Base-by-base conservation (phyloP, 2,888 invertebrate species). In the Callinectes sapidus region DNA sequence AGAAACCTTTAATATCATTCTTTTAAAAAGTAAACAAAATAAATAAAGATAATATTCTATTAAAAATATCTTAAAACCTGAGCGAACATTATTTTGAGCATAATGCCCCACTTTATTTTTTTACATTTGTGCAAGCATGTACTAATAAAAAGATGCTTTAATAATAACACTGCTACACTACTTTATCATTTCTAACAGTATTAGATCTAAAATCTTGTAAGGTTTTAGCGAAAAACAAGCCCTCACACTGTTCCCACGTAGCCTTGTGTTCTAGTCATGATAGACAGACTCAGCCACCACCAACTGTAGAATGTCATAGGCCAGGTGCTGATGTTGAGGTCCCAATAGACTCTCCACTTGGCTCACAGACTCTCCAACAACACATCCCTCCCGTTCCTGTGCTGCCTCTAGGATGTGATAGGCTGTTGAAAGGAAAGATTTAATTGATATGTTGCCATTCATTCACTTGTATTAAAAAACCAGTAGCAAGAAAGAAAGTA, bases 211-310 rank as follows among this genome's bases (percentile, higher is more conserved):
- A 55, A 86, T 35, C 42, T 54, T 54, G 48, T 14, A 32, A 32
- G 55, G 32, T 13, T 88, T 13, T 61, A 23, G 32, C 32, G 55
- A 77, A 77, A 48, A 16, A 55, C 39, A 42, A 77, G 23, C 28
- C 28, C n/a, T 16, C 14, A 23, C 48, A 81, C 42, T 42, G 42
- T n/a, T 48, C 81, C n/a, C 23, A 16, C 23, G 28, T 48, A 54
- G 14, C 28, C 0, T n/a, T 2, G 16, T 23, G 39, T 14, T 28
- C 48, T 86, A 91, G 54, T 93, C 89, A 39, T 93, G 93, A 48
- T 93, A 93, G 35, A 93, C 89, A 77, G 93, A 85, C 35, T 93
- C 93, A 3, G 93, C 91, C 8, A 93, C 85, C 54, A 93, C 93
- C 14, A 93, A 61, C 81, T 93, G 93, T 14, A 93, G 91, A 39